Evolutionary conservation across 2,888 invertebrate species (phyloP).

Genomic region (Drosophila merina): DNA sequence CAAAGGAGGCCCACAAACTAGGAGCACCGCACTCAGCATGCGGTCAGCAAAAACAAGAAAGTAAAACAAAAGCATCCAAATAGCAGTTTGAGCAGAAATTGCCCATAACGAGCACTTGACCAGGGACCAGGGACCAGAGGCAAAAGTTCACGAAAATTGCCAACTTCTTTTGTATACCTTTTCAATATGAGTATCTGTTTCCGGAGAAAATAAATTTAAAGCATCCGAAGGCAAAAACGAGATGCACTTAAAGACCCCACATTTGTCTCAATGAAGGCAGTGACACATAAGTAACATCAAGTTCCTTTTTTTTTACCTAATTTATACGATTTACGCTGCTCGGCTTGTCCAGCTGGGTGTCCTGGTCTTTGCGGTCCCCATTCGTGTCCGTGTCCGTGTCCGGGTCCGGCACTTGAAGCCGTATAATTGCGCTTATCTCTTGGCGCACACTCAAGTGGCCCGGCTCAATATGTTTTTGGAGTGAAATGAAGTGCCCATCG

Average conservation of each 20-base stretch:
- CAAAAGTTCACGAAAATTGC: conserved; percentile 57
- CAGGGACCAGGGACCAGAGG: conserved; percentile 51
- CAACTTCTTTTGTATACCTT: conserved; percentile 56
- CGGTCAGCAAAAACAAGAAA: conserved; percentile 38
- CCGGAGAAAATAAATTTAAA: conserved; percentile 61
- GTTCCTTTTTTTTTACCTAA: conserved; percentile 65
- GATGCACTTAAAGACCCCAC: conserved; percentile 69
- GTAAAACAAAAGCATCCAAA: conserved; percentile 68
- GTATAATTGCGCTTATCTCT: conserved; percentile 80
- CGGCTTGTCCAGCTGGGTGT: neutral
- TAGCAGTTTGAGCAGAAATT: conserved; percentile 67
- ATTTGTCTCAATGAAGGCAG: conserved; percentile 73
- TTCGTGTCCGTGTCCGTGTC: conserved; percentile 34
- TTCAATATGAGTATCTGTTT: conserved; percentile 45
- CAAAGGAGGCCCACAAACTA: conserved; percentile 39
- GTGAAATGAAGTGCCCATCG: conserved; percentile 73
- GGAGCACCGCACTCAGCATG: conserved; percentile 26
- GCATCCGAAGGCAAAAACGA: conserved; percentile 21
- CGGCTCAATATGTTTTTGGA: conserved; percentile 73
- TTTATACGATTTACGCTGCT: conserved; percentile 61
- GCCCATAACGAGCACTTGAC: conserved; percentile 77
- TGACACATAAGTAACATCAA: conserved; percentile 67
- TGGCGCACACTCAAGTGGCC: conserved; percentile 77
- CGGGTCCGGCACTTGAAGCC: conserved; percentile 62
- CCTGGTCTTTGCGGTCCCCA: conserved; percentile 26